These are phyloP conservation scores for Zaprionus lineosus DNA, from an alignment of 2,888 invertebrate species.

Conservation along the genomic window DNA sequence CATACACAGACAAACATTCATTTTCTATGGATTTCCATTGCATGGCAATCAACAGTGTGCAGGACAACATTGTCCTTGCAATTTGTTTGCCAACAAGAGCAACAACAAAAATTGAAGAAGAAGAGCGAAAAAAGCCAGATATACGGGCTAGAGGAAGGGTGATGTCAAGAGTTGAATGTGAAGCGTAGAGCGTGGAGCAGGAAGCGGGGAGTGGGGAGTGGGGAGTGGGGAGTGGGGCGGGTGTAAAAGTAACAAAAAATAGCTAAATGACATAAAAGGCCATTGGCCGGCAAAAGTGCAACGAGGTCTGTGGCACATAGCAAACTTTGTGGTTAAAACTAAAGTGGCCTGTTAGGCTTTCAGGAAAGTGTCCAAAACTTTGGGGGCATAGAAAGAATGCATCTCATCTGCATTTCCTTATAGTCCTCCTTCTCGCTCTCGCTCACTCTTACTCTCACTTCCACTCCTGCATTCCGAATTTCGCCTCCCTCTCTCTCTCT, in stretches of 20 bases:
- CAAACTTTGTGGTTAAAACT: constrained; percentile 74
- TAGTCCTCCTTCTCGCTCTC: constrained; percentile 3
- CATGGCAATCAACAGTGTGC: constrained; percentile 56
- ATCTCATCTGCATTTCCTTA: constrained; percentile 55
- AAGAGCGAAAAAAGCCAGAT: constrained; percentile 2
- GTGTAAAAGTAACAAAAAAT: constrained; percentile 31
- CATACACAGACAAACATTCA: no score
- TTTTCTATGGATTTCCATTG: constrained; percentile 24
- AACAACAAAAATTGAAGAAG: constrained; percentile 2
- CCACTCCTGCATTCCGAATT: not conserved
- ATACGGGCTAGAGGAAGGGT: no score
- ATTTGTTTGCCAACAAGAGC: constrained; percentile 25
- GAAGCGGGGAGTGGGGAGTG: no score
- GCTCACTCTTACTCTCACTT: not conserved
- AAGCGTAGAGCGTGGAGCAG: no score
- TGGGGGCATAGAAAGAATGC: constrained; percentile 57
- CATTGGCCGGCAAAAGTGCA: constrained; percentile 71
- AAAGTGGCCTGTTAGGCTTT: constrained; percentile 76
- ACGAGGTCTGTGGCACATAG: constrained; percentile 55
- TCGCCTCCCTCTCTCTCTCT: constrained; percentile 12
- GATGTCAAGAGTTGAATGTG: no score
- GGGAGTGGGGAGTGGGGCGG: no score
- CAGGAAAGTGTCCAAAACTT: constrained; percentile 71
- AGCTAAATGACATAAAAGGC: constrained; percentile 75
- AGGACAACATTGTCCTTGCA: constrained; percentile 41